A percentile compares a stretch with the other conserved stretches of the same genome.
Evolutionary conservation across 2,113 vertebrate species (phyloP).

Genomic region (Cochlearius cochlearius): DNA sequence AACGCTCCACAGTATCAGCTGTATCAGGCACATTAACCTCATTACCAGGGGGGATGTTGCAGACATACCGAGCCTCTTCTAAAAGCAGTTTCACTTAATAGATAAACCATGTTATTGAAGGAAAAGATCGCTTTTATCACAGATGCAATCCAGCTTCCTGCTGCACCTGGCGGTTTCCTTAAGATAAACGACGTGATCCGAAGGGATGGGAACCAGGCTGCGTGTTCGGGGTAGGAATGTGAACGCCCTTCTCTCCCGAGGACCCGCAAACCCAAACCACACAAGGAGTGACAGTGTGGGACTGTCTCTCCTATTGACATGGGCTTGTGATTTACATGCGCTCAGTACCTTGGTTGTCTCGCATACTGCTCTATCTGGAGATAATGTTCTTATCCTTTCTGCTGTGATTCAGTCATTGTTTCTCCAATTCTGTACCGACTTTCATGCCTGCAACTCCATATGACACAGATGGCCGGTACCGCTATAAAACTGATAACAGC

Average conservation of each 20-base stretch:
- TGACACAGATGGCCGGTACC: background rate
- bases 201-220: background rate
- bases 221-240: background rate
- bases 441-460: background rate
- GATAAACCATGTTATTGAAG: conserved; percentile 33
- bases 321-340: background rate
- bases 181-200: background rate
- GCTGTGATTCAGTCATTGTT: background rate
- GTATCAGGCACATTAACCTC: background rate
- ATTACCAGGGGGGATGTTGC: background rate
- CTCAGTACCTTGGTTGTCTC: background rate
- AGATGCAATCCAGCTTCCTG: background rate
- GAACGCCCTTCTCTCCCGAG: background rate
- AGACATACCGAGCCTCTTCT: background rate
- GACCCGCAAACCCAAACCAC: background rate
- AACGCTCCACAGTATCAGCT: background rate
- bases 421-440: background rate
- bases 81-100: conserved; percentile 14
- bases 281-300: background rate
- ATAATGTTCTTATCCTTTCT: background rate
- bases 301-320: background rate
- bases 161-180: conserved; percentile 11
- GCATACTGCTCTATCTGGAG: background rate
- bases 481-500: background rate
- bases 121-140: background rate